Evolutionary conservation across 2,888 invertebrate species (phyloP).

Genomic region (Sphinx pinastri): DNA sequence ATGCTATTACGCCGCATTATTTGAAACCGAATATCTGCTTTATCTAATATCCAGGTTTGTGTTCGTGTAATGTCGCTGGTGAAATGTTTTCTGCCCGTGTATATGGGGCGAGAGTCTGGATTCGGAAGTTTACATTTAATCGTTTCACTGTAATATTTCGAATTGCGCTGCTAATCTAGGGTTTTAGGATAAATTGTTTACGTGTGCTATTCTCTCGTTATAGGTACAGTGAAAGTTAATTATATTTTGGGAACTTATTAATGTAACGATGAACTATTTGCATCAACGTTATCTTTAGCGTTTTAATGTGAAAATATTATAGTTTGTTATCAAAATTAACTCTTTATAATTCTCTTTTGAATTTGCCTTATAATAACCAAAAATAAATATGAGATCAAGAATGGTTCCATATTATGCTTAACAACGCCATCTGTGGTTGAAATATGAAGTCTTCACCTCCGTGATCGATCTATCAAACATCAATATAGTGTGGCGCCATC

Average conservation of each 20-base stretch:
- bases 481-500: background rate
- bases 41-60: background rate
- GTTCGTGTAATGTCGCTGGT: background rate
- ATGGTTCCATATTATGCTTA: conserved; percentile 32
- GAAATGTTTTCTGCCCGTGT: background rate
- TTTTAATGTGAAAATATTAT: background rate
- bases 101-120: background rate
- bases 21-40: background rate
- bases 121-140: background rate
- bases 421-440: conserved; percentile 56
- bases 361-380: conserved; percentile 61
- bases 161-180: background rate
- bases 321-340: conserved; percentile 15
- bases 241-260: background rate
- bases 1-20: conserved; percentile 1
- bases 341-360: conserved; percentile 44
- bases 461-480: background rate
- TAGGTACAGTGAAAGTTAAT: background rate
- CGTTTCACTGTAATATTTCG: background rate
- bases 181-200: background rate
- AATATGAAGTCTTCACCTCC: background rate
- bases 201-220: background rate
- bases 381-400: conserved; percentile 69
- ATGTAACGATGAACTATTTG: background rate
- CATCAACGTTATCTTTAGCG: background rate